phyloP scores from a whole-genome alignment of 2,888 invertebrate species.

The Hirtodrosophila duncani region DNA sequence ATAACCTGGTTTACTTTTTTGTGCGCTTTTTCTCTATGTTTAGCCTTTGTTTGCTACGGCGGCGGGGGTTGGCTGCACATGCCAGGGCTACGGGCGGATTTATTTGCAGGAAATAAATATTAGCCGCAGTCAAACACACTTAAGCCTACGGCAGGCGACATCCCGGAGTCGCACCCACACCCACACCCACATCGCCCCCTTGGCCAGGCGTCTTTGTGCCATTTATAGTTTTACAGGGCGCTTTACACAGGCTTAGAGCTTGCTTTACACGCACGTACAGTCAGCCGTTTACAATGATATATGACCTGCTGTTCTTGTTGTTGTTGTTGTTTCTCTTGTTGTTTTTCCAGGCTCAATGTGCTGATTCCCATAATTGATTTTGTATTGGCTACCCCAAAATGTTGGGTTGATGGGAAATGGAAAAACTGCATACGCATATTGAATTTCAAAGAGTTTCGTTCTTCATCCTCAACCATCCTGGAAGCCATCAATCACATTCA shows the following conservation, averaged over 20 bases:
- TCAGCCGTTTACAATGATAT: conserved; percentile 32
- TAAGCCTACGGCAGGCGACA: conserved; percentile 57
- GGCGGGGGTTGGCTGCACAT: conserved; percentile 6
- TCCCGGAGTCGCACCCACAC: conserved; percentile 30
- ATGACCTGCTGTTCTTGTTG: conserved; percentile 12
- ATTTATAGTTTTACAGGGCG: conserved; percentile 37
- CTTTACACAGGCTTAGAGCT: conserved; percentile 65
- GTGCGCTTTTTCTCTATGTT: conserved; percentile 1
- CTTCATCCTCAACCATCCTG: conserved; percentile 6
- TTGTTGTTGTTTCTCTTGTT: too few species aligned
- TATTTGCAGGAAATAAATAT: conserved; percentile 73
- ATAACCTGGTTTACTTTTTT: conserved; percentile 64
- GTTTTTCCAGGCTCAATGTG: conserved; percentile 51
- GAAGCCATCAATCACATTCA: conserved; percentile 39
- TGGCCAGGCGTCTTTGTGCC: too few species aligned
- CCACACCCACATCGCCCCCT: too few species aligned
- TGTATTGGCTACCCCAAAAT: conserved; percentile 49
- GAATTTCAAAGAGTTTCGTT: conserved; percentile 67
- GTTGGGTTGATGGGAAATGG: conserved; percentile 32
- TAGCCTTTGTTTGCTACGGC: conserved; percentile 31
- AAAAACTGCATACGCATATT: conserved; percentile 49
- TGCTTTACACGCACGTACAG: conserved; percentile 59
- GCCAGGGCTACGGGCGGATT: conserved; percentile 45
- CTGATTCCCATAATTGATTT: conserved; percentile 73
- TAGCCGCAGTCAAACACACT: conserved; percentile 70